A percentile compares a stretch with the other conserved stretches of the same genome.
Conservation (phyloP, 2,113 vertebrate genomes). For the Canis aureus region DNA sequence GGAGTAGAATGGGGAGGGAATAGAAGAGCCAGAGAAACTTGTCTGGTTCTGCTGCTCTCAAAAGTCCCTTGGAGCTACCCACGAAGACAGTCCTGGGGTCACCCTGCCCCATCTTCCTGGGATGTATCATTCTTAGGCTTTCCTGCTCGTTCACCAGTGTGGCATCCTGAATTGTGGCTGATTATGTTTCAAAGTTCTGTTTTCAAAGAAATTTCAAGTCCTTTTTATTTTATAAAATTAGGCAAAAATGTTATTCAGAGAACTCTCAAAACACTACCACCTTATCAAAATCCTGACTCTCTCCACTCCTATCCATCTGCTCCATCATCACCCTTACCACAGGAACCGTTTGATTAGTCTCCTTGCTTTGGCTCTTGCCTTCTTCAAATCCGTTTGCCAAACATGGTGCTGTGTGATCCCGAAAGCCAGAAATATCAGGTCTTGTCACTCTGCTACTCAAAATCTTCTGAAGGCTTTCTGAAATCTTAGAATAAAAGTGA, state of each 20-base stretch:
- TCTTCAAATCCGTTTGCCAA: neutral
- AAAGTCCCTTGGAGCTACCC: neutral
- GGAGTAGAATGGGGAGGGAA: neutral
- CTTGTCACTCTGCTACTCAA: constrained; percentile 13
- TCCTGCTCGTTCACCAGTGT: neutral
- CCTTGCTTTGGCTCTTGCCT: neutral
- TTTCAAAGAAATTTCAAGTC: neutral
- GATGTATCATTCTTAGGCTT: neutral
- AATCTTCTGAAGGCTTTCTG: neutral
- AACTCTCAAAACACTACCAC: neutral
- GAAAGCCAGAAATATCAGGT: neutral
- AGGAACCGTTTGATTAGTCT: neutral
- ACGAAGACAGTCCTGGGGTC: neutral
- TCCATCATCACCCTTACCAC: neutral
- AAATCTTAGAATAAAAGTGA: neutral
- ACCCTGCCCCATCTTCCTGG: neutral
- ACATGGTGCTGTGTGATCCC: neutral
- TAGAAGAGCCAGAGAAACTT: neutral
- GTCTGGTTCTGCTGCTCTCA: neutral
- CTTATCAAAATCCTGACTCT: neutral
- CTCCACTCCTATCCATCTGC: neutral
- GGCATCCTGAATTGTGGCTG: neutral
- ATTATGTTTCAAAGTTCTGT: neutral
- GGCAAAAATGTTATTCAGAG: neutral
- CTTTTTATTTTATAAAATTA: constrained; percentile 25